Evolutionary conservation across 53 echinoderm and acorn worm species (phyloP).

Genomic region (Antedon mediterranea): DNA sequence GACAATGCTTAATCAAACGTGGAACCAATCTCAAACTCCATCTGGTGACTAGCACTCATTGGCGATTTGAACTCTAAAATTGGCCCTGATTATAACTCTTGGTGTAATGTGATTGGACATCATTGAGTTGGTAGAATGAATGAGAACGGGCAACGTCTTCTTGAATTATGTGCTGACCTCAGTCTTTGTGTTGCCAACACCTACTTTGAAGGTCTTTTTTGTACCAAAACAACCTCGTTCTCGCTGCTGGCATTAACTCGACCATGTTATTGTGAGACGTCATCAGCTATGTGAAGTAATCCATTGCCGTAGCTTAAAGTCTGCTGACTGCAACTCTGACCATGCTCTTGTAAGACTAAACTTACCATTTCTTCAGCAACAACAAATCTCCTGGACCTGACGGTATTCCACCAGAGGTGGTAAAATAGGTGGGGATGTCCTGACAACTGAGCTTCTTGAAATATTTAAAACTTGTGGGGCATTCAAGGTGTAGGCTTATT

Average conservation of each 20-base stretch:
- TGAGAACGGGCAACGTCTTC: conserved; percentile 4
- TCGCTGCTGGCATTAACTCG: too few relatives aligned
- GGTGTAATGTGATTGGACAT: neutral
- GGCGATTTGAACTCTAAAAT: neutral
- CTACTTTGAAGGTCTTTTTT: too few relatives aligned
- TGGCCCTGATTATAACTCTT: neutral
- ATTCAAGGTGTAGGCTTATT: too few relatives aligned
- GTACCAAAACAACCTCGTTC: too few relatives aligned
- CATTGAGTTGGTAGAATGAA: conserved; percentile 3
- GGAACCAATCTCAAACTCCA: neutral
- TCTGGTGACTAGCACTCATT: neutral
- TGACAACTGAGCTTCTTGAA: too few relatives aligned
- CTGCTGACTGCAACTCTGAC: conserved; percentile 15
- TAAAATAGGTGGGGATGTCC: too few relatives aligned
- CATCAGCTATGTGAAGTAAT: neutral
- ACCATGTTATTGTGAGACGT: too few relatives aligned
- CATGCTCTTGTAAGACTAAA: conserved; percentile 12
- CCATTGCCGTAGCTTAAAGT: conserved; percentile 7
- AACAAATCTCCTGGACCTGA: too few relatives aligned
- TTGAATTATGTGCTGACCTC: neutral
- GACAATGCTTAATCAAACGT: neutral
- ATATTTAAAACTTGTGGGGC: too few relatives aligned
- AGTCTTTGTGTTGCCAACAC: neutral
- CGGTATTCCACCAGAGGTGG: too few relatives aligned
- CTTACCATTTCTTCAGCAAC: too few relatives aligned